Evolutionary conservation across 2,888 invertebrate species (phyloP).

Genomic region (Caenorhabditis becei): DNA sequence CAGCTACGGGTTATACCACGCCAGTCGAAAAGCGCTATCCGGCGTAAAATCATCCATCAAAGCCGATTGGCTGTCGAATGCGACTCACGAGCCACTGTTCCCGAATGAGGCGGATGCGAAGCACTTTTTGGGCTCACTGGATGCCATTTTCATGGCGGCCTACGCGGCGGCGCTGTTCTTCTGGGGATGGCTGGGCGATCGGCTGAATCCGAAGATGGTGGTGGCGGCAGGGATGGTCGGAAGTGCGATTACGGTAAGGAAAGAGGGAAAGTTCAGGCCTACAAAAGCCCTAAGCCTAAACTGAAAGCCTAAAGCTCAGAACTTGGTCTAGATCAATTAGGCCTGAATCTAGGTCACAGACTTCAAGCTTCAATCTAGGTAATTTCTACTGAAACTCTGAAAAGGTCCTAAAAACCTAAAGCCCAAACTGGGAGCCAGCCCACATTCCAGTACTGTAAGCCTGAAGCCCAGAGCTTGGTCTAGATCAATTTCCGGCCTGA

Average conservation of each 20-base stretch:
- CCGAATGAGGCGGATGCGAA: slow-evolving; percentile 73
- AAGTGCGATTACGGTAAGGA: slow-evolving; percentile 82
- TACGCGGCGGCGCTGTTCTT: slow-evolving; percentile 83
- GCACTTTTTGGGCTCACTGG: slow-evolving; percentile 79
- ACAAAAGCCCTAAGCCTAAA: too few species aligned
- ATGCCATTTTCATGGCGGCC: slow-evolving; percentile 80
- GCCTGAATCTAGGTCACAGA: too few species aligned
- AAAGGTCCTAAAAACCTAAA: too few species aligned
- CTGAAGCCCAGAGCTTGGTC: too few species aligned
- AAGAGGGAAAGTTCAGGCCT: too few species aligned
- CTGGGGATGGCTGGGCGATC: slow-evolving; percentile 84
- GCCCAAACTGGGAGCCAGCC: too few species aligned
- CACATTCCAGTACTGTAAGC: too few species aligned
- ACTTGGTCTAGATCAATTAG: too few species aligned
- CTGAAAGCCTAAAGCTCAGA: too few species aligned
- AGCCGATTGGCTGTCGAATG: slow-evolving; percentile 77
- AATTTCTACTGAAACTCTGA: too few species aligned
- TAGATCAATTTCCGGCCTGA: too few species aligned
- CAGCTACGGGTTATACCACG: slow-evolving; percentile 80
- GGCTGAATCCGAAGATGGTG: slow-evolving; percentile 83
- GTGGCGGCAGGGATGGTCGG: slow-evolving; percentile 83
- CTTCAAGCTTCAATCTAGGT: too few species aligned
- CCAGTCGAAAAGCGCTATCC: slow-evolving; percentile 77
- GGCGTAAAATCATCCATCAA: slow-evolving; percentile 80
- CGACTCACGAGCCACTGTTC: slow-evolving; percentile 74